A percentile compares a stretch with the other conserved stretches of the same genome.
Conservation (phyloP, 2,888 invertebrate genomes). For the Aporophyla nigra region DNA sequence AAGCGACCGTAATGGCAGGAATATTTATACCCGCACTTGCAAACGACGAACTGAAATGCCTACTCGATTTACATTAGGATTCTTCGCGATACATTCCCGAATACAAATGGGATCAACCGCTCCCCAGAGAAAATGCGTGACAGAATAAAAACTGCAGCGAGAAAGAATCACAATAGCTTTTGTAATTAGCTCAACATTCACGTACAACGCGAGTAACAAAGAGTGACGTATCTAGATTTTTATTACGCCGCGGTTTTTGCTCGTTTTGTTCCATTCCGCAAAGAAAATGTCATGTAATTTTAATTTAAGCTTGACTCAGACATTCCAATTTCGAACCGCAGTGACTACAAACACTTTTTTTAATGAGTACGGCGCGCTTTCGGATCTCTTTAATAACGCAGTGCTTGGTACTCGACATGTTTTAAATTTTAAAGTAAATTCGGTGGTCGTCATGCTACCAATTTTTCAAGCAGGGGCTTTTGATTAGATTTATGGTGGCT, state of each 20-base stretch:
- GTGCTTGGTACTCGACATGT: conserved; percentile 6
- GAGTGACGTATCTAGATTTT: conserved; percentile 66
- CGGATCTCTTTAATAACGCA: conserved; percentile 4
- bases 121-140: conserved; percentile 48
- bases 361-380: conserved; percentile 46
- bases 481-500: neutral
- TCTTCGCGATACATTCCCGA: conserved; percentile 54
- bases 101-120: conserved; percentile 57
- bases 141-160: conserved; percentile 62
- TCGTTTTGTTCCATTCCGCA: conserved; percentile 36
- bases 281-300: conserved; percentile 60
- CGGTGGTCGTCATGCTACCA: neutral
- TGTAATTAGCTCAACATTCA: conserved; percentile 64
- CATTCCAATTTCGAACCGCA: conserved; percentile 56
- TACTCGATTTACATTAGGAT: conserved; percentile 59
- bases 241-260: conserved; percentile 47
- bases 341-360: conserved; percentile 49
- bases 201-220: conserved; percentile 59
- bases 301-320: conserved; percentile 56
- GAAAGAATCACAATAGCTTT: conserved; percentile 54
- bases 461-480: neutral
- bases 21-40: conserved; percentile 53
- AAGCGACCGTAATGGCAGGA: conserved; percentile 46
- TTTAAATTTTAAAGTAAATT: conserved; percentile 10
- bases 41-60: conserved; percentile 55